phyloP scores from a whole-genome alignment of 2,888 invertebrate genomes.

The Augochlorella aurata region DNA sequence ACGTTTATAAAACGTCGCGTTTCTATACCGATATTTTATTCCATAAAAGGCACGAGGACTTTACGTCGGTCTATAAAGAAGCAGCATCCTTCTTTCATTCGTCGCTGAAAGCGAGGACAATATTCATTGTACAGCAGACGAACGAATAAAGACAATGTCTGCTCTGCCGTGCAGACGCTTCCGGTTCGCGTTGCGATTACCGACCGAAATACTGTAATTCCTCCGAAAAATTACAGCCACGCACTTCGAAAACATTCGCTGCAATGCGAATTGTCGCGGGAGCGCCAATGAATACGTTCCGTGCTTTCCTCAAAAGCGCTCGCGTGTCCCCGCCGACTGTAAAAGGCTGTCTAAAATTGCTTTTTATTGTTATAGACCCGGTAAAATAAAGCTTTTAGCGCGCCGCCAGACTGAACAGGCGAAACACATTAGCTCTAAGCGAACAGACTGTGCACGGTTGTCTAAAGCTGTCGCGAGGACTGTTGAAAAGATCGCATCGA shows the following conservation, averaged over 20 bases:
- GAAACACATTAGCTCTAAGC: neutral
- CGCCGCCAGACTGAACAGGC: neutral
- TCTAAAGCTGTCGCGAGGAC: neutral
- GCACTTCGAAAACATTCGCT: neutral
- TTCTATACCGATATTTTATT: neutral
- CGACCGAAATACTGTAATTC: neutral
- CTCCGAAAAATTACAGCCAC: neutral
- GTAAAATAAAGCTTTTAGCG: neutral
- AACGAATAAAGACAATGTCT: neutral
- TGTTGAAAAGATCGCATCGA: neutral
- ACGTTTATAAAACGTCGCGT: neutral
- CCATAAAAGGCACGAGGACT: neutral
- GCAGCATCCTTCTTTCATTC: neutral
- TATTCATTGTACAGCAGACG: neutral
- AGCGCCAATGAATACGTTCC: neutral
- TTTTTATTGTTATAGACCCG: slow-evolving; percentile 1
- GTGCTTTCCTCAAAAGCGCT: neutral
- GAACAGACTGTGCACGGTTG: neutral
- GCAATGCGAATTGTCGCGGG: neutral
- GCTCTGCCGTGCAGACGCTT: too few species aligned
- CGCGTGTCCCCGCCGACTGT: neutral
- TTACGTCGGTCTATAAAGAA: neutral
- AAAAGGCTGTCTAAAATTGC: neutral
- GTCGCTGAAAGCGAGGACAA: neutral
- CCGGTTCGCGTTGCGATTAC: neutral